A percentile compares a stretch with the other conserved stretches of the same genome.
Conservation (phyloP, 2,113 vertebrate genomes). For the Rhinichthys klamathensis region DNA sequence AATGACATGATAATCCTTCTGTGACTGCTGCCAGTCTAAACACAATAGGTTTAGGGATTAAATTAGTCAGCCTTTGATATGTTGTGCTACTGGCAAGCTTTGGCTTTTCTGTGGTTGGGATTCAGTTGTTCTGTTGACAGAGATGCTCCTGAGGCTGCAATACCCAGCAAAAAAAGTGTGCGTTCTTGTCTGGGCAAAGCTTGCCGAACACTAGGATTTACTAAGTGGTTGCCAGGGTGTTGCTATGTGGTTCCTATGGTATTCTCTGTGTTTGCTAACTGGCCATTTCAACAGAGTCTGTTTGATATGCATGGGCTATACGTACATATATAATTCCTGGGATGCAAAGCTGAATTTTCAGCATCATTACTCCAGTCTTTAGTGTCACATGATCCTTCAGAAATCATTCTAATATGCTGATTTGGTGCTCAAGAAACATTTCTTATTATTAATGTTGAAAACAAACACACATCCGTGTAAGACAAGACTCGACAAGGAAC, state of each 20-base stretch:
- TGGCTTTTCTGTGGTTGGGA: constrained; percentile 43
- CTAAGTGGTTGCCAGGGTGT: constrained; percentile 8
- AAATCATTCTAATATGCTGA: neutral
- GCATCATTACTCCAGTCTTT: neutral
- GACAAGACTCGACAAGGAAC: no score
- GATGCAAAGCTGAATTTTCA: neutral
- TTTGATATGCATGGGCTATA: neutral
- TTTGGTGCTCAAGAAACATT: neutral
- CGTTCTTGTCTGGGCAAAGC: constrained; percentile 5
- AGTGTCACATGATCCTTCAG: neutral
- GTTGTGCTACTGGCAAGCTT: constrained; percentile 44
- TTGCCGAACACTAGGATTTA: neutral
- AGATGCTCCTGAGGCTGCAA: neutral
- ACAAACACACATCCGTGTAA: no score
- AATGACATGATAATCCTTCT: constrained; percentile 52
- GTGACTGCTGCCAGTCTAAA: constrained; percentile 51
- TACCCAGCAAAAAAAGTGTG: neutral
- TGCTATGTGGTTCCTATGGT: neutral
- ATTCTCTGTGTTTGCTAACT: neutral
- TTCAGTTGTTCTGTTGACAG: constrained; percentile 37
- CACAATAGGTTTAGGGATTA: constrained; percentile 49
- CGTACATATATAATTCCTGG: no score
- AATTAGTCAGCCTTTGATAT: constrained; percentile 51
- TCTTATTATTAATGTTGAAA: neutral
- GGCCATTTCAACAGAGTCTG: neutral